Base-by-base conservation (phyloP, 92 coral and sea anemone species). In the Phenganax marumi region DNA sequence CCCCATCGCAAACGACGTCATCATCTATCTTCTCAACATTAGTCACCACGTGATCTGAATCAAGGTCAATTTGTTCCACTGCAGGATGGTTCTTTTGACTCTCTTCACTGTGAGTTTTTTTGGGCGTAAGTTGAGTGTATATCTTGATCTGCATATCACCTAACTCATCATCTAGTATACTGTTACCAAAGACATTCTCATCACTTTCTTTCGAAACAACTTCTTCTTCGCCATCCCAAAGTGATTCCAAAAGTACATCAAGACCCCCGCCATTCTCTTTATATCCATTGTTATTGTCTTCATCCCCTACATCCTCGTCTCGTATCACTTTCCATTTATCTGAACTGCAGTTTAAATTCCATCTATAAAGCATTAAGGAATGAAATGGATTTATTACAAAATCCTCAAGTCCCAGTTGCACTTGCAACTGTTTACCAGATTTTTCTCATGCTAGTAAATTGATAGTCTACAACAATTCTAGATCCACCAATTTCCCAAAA, bases 291-390 rank as follows among this genome's bases (percentile, higher is more conserved):
- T 52, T 84, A 22, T 10, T 25, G 46, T 58, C 61, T 68, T 80
- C 55, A 48, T 25, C 54, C 33, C 48, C 10, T 21, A 52, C 78
- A 8, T 72, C 19, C 18, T 14, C 39, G 48, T 69, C 81, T 46
- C 43, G 64, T 51, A 85, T 62, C 66, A 69, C 87, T 50, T 84
- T 72, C 65, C 91, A 88, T 47, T 85, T 81, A 17, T 82, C 81
- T 50, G 66, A 65, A 48, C 84, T 75, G 60, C 87, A 87, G 22
- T 82, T 76, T 47, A 91, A 85, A 17, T 89, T 75, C 49, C 88
- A 84, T 83, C 93, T 90, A 61, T 33, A 47, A 50, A 82, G 61
- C 23, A 55, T 12, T 73, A 64, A 50, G 76, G 10, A n/a, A 8
- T 64, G 24, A n/a, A 18, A 21, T 47, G 19, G 47, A 19, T 12